Conservation (phyloP, 2,113 vertebrate genomes). For the Piaya cayana region DNA sequence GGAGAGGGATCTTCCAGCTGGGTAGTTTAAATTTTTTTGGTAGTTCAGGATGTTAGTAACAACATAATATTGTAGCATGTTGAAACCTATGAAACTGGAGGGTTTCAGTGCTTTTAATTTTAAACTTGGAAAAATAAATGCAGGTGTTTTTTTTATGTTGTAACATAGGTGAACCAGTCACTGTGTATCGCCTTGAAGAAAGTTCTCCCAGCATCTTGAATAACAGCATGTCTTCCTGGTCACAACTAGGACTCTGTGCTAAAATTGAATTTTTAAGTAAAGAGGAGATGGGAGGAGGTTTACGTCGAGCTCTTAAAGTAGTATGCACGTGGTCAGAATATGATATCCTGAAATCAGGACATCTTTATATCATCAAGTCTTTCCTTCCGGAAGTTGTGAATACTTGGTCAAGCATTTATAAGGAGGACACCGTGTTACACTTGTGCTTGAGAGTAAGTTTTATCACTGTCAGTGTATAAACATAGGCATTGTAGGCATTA, state of each 20-base stretch:
- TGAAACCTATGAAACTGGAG: not conserved
- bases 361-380: constrained; percentile 97
- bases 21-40: not conserved
- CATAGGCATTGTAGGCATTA: not conserved
- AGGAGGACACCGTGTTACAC: constrained; percentile 95
- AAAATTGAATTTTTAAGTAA: constrained; percentile 99
- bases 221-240: constrained; percentile 99
- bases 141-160: not conserved
- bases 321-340: constrained; percentile 97
- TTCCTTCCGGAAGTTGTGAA: constrained; percentile 96
- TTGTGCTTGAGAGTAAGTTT: constrained; percentile 94
- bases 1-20: not conserved
- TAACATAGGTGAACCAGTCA: constrained; percentile 89
- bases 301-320: constrained; percentile 94
- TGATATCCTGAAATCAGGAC: constrained; percentile 93
- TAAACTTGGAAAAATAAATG: not conserved
- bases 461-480: not conserved
- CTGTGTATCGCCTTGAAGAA: constrained; percentile 95
- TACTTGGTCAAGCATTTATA: constrained; percentile 97
- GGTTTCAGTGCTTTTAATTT: not conserved
- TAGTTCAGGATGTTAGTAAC: not conserved
- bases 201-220: constrained; percentile 96
- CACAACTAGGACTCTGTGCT: constrained; percentile 94
- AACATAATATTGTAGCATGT: not conserved
- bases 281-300: constrained; percentile 97